A percentile compares a stretch with the other conserved stretches of the same genome.
These are phyloP conservation scores for Lutjanus campechanus DNA, from an alignment of 2,797 vertebrate species.

Conservation along the genomic window DNA sequence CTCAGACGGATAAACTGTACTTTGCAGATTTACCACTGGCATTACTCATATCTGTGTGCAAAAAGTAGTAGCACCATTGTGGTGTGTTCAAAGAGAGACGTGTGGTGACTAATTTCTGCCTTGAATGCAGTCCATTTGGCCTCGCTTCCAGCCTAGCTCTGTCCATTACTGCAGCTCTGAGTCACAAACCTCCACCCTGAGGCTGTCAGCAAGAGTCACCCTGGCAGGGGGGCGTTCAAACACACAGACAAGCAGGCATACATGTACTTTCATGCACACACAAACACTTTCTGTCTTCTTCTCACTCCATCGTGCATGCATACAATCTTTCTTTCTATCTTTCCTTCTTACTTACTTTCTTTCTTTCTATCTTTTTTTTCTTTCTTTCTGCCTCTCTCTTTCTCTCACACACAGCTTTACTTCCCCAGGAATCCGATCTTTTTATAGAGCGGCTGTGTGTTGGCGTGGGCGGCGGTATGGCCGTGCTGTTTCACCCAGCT, in stretches of 20 bases:
- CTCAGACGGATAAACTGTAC: slow-evolving; percentile 45
- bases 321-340: slow-evolving; percentile 11
- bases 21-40: slow-evolving; percentile 46
- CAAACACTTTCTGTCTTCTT: slow-evolving; percentile 31
- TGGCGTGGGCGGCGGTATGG: slow-evolving; percentile 71
- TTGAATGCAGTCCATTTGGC: slow-evolving; percentile 74
- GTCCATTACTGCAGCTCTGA: slow-evolving; percentile 77
- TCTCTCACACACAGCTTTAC: slow-evolving; percentile 35
- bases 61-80: slow-evolving; percentile 51
- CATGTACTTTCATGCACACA: slow-evolving; percentile 33
- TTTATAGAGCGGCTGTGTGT: slow-evolving; percentile 74
- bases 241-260: slow-evolving; percentile 45
- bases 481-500: slow-evolving; percentile 75
- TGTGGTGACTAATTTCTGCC: slow-evolving; percentile 74
- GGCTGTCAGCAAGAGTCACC: slow-evolving; percentile 70
- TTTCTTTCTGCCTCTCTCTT: slow-evolving; percentile 7
- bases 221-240: slow-evolving; percentile 45
- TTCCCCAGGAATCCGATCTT: slow-evolving; percentile 73
- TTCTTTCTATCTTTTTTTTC: background rate
- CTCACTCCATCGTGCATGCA: slow-evolving; percentile 30
- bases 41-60: slow-evolving; percentile 54
- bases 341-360: slow-evolving; percentile 6
- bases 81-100: slow-evolving; percentile 56
- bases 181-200: slow-evolving; percentile 77
- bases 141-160: slow-evolving; percentile 60